Base-by-base conservation (phyloP, 2,888 invertebrate species). In the Lypha dubia region DNA sequence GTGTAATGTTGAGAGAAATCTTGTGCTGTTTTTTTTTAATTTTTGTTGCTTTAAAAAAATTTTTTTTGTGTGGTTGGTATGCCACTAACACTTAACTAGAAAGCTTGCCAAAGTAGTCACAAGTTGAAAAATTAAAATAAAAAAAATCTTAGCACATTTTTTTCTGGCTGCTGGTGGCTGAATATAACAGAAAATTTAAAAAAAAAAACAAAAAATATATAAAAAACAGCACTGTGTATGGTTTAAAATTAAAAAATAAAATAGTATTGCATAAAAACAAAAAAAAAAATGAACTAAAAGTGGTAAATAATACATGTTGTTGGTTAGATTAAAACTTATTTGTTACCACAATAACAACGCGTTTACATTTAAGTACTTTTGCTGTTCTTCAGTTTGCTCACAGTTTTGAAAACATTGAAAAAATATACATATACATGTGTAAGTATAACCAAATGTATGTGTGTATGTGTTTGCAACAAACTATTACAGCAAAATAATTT, bases 271-370 rank as follows among this genome's bases (percentile, higher is more conserved):
- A 35, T 35, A 35, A 32, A 56, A 70, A 49, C 15, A 62, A 46
- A 41, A 51, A 49, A 53, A 56, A 71, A 41, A 51, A 17, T 32
- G 13, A 15, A 44, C 13, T 22, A 56, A 32, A 56, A 56, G 56
- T 41, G 35, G 15, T 46, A n/a, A 80, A 71, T 60, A 79, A n/a
- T 74, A 17, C 76, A 81, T 77, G 80, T 80, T 80, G 56, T 62
- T 73, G 84, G 80, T 84, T 68, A 80, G 84, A 80, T 77, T 80
- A 77, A 80, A 84, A 84, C 80, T 84, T 84, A 77, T 81, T 81
- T 77, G 73, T 56, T 63, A 77, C 76, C 84, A 56, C 80, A 73
- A 75, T 70, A 75, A 80, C 76, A 80, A 49, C 62, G 46, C 68
- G 62, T 63, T 74, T 74, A 77, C 22, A 65, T 84, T 67, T 49